Base-by-base conservation (phyloP, 1,140 invertebrate species). In the Medauroidea extradentata region DNA sequence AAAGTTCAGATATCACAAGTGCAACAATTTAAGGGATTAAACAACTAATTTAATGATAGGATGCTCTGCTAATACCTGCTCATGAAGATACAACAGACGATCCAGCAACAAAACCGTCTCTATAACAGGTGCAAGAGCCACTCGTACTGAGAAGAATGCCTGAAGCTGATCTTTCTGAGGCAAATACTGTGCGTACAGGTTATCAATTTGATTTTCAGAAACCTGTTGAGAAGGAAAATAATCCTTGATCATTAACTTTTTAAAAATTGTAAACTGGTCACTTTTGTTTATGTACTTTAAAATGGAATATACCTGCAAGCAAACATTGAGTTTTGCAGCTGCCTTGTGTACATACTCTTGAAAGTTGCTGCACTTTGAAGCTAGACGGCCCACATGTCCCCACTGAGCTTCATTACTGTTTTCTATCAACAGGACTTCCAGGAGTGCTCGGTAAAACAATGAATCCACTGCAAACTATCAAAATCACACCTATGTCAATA, bases 31-130 rank as follows among this genome's bases (percentile, higher is more conserved):
- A n/a, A n/a, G n/a, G n/a, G n/a, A n/a, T n/a, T n/a, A n/a, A n/a
- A n/a, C n/a, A n/a, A n/a, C n/a, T n/a, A n/a, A n/a, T n/a, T n/a
- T n/a, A n/a, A n/a, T n/a, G n/a, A n/a, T n/a, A n/a, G n/a, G n/a
- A n/a, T n/a, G n/a, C n/a, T n/a, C n/a, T n/a, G n/a, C n/a, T n/a
- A 66, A 69, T 63, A 82, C 82, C 77, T 82, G 67, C 72, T 94
- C 90, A 58, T 82, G 70, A 7, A 97, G 80, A 79, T 83, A 96
- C 53, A 94, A 73, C 23, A 91, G 71, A 69, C 92, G 83, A 75
- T 98, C 94, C 18, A 96, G 73, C 46, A 96, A 77, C 63, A 96
- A 88, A 1, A 93, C 75, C 63, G 82, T 83, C 77, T 98, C 94
- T 34, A 96, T 77, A 9, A 93, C 81, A 21, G 91, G 90, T 13